Conservation (phyloP, 2,888 invertebrate species). For the Lamellibrachia satsuma region DNA sequence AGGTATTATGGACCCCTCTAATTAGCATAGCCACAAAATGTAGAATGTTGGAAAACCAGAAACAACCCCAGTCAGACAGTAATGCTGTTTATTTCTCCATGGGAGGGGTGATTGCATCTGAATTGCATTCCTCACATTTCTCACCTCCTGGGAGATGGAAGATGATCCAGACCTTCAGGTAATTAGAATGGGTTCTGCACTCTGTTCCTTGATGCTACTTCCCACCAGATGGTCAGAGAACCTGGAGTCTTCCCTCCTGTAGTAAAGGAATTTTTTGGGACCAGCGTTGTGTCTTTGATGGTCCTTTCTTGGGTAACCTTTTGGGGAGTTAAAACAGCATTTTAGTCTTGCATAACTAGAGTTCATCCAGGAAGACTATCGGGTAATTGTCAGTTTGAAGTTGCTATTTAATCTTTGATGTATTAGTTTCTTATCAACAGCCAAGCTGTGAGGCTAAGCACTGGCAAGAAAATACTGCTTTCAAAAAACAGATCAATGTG, state of each 20-base stretch:
- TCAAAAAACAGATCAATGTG: too few species aligned
- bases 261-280: background rate
- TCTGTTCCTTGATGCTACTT: background rate
- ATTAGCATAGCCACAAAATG: background rate
- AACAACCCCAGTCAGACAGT: background rate
- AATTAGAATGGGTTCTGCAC: background rate
- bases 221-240: background rate
- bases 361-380: background rate
- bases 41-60: background rate
- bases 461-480: background rate
- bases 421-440: background rate
- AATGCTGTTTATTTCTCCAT: background rate
- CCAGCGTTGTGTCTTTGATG: background rate
- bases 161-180: background rate
- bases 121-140: background rate
- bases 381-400: background rate
- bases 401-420: background rate
- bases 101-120: background rate
- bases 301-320: background rate
- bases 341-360: background rate
- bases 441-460: background rate
- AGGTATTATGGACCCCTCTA: background rate
- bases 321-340: background rate
- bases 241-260: background rate
- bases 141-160: background rate